Evolutionary conservation across 2,113 vertebrate species (phyloP).

Genomic region (Murina feae): DNA sequence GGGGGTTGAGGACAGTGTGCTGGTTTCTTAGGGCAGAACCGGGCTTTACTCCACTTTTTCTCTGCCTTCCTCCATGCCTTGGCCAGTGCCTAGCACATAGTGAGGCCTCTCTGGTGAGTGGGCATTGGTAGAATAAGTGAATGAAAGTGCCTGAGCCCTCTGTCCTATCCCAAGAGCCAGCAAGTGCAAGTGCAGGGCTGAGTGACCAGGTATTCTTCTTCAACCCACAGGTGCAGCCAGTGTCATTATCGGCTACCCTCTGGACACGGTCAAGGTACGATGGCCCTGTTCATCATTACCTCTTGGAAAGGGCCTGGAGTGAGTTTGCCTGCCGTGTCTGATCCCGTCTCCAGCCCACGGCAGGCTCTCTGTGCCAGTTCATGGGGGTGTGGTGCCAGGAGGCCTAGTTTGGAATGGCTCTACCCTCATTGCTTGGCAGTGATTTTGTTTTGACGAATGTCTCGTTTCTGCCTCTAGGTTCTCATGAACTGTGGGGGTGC

Average conservation of each 20-base stretch:
- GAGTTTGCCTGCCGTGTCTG: background rate
- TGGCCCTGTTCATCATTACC: background rate
- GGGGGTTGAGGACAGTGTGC: background rate
- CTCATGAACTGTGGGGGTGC: background rate
- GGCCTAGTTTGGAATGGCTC: background rate
- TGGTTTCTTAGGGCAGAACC: background rate
- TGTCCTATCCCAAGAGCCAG: background rate
- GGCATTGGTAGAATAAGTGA: background rate
- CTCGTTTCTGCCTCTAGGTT: background rate
- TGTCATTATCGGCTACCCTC: conserved; percentile 83
- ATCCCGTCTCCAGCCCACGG: background rate
- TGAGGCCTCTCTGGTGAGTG: background rate
- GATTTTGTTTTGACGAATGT: background rate
- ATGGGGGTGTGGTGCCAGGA: background rate
- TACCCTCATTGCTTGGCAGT: background rate
- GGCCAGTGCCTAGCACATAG: background rate
- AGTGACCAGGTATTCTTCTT: conserved; percentile 48
- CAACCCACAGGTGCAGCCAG: conserved; percentile 80
- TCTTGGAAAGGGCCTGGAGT: background rate
- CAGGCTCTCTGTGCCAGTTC: background rate
- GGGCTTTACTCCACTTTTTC: background rate
- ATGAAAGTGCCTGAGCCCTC: background rate
- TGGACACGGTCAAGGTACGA: conserved; percentile 87
- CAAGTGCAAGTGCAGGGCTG: background rate
- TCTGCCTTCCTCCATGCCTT: background rate